phyloP scores from a whole-genome alignment of 2,888 invertebrate genomes.

The Diplolepis rosae region DNA sequence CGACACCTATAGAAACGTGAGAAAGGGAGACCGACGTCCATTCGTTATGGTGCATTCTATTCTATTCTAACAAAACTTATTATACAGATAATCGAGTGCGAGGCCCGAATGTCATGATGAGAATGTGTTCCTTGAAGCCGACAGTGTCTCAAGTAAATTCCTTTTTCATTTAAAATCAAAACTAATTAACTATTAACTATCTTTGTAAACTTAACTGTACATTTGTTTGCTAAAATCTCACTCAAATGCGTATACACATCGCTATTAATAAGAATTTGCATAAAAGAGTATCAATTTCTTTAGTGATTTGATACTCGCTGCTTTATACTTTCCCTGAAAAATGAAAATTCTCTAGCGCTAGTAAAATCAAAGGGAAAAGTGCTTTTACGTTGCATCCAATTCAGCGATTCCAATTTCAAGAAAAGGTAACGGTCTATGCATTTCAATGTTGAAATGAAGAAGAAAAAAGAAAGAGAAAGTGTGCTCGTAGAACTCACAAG shows the following conservation, averaged over 20 bases:
- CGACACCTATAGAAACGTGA: slow-evolving; percentile 24
- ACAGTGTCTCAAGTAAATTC: too few species aligned
- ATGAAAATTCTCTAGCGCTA: slow-evolving; percentile 7
- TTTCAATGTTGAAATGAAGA: slow-evolving; percentile 17
- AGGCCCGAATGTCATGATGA: too few species aligned
- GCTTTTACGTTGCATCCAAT: slow-evolving; percentile 13
- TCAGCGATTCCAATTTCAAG: slow-evolving; percentile 24
- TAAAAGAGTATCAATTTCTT: slow-evolving; percentile 11
- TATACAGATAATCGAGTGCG: too few species aligned
- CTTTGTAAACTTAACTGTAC: too few species aligned
- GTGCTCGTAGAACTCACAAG: slow-evolving; percentile 11
- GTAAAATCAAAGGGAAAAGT: slow-evolving; percentile 22
- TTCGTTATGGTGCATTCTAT: slow-evolving; percentile 29
- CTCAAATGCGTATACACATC: too few species aligned
- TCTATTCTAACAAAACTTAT: too few species aligned
- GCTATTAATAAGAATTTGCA: not conserved
- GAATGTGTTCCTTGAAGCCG: too few species aligned
- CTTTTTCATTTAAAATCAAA: too few species aligned
- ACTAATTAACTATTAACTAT: too few species aligned
- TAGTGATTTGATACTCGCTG: slow-evolving; percentile 13
- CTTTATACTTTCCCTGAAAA: slow-evolving; percentile 1
- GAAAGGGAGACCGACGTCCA: slow-evolving; percentile 6
- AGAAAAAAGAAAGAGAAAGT: slow-evolving; percentile 8
- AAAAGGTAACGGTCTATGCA: slow-evolving; percentile 21
- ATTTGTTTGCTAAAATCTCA: too few species aligned